These are phyloP conservation scores for Oligia latruncula DNA, from an alignment of 2,888 invertebrate genomes.

Conservation along the genomic window DNA sequence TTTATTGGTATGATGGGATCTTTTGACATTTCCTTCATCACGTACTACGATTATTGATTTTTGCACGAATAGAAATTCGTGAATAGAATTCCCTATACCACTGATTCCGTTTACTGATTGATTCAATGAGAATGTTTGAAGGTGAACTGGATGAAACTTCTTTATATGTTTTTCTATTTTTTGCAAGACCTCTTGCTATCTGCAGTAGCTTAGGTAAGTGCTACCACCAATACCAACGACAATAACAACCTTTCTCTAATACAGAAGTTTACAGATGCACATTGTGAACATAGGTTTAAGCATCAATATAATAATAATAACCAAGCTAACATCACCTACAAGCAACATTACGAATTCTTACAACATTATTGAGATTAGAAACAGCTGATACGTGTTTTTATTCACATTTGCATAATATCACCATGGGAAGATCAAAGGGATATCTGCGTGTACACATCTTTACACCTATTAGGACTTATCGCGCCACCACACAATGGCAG, in stretches of 20 bases:
- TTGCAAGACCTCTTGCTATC: neutral
- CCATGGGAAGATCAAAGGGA: constrained; percentile 52
- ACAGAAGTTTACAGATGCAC: neutral
- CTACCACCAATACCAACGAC: too few relatives aligned
- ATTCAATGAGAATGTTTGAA: neutral
- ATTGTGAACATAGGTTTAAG: neutral
- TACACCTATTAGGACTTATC: constrained; percentile 53
- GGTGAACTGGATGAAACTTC: neutral
- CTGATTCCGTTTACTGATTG: neutral
- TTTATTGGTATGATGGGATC: constrained; percentile 29
- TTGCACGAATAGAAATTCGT: neutral
- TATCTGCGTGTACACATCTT: constrained; percentile 54
- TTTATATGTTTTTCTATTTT: neutral
- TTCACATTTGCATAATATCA: constrained; percentile 57
- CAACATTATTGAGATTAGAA: constrained; percentile 51
- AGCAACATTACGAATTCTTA: constrained; percentile 35
- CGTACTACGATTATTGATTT: constrained; percentile 10
- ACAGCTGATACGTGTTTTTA: constrained; percentile 49
- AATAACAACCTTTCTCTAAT: neutral
- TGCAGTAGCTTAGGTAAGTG: neutral
- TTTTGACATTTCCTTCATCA: constrained; percentile 21
- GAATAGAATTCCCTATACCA: neutral
- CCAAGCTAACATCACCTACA: constrained; percentile 10
- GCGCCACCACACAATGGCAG: constrained; percentile 34
- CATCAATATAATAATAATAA: constrained; percentile 9